These are phyloP conservation scores for Therioaphis trifolii DNA, from an alignment of 2,888 invertebrate genomes.

Conservation along the genomic window DNA sequence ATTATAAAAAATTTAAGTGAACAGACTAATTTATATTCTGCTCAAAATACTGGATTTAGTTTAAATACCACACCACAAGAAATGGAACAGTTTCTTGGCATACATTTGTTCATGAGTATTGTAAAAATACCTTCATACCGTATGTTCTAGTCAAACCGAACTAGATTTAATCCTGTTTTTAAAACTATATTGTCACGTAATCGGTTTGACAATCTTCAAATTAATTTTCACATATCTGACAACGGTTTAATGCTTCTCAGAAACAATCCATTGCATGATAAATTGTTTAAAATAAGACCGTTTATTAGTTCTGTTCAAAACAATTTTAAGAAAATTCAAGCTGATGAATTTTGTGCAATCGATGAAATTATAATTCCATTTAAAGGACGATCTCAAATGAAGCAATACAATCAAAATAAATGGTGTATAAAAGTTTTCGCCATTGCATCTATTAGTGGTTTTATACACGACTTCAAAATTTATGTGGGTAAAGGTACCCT, in stretches of 20 bases:
- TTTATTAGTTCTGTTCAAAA: constrained; percentile 27
- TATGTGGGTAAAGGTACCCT: constrained; percentile 66
- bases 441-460: constrained; percentile 67
- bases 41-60: constrained; percentile 41
- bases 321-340: constrained; percentile 64
- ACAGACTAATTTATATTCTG: constrained; percentile 61
- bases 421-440: constrained; percentile 68
- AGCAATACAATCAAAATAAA: constrained; percentile 68
- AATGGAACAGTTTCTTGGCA: constrained; percentile 59
- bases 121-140: constrained; percentile 52
- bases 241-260: constrained; percentile 14
- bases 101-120: constrained; percentile 61
- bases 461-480: constrained; percentile 67
- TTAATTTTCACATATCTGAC: constrained; percentile 30
- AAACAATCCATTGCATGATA: constrained; percentile 21
- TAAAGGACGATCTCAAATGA: constrained; percentile 66
- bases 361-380: constrained; percentile 68
- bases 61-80: constrained; percentile 44
- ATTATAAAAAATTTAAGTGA: constrained; percentile 56
- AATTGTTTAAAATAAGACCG: constrained; percentile 45
- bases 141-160: constrained; percentile 52
- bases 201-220: constrained; percentile 24
- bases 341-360: constrained; percentile 66
- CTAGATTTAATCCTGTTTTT: constrained; percentile 41
- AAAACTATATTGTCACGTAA: constrained; percentile 54